Evolutionary conservation across 2,113 vertebrate genomes (phyloP), one percentile per base, ranked within the genome.

Genomic region (Polypterus senegalus): DNA sequence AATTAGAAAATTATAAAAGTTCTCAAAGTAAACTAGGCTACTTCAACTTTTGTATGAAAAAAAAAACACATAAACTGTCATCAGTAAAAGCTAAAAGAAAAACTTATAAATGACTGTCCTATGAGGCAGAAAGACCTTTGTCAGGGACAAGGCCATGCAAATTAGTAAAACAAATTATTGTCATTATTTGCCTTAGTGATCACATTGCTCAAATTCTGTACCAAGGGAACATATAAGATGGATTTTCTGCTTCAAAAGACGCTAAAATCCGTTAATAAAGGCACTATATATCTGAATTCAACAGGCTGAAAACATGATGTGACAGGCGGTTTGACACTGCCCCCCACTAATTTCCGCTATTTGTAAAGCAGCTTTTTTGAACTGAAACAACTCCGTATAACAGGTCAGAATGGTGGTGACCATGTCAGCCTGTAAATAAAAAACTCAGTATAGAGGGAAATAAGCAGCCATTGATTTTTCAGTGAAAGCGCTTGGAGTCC

Each of bases 231-330:
- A 27, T 27, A 27, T 27, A 27, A 27, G 27, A 27, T 27, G 27
- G 4, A 44, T 57, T 27, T 57, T 7, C 27, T 57, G 76, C 80
- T 79, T 81, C 73, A 79, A 70, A 66, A 27, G 27, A 27, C 2
- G 27, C 27, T 27, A 79, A 85, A 86, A 85, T 79, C 76, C 76
- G 83, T 89, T 88, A 88, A 86, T 86, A 59, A 77, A 81, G 64
- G 79, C 67, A 76, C 76, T 81, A 76, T 79, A 82, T 84, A 85
- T 78, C 80, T 83, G 81, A 88, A 87, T 82, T 84, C 77, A 79
- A 86, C 80, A 84, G 82, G 84, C 0, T 78, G 82, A 88, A 89
- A 89, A 88, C 86, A 88, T 84, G 88, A 86, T 88, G 88, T 89
- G 86, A 89, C 86, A 88, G 87, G 88, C 79, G 74, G 77, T 78